phyloP scores from a whole-genome alignment of 35 echinoderm and acorn worm species.

The Anneissia japonica region DNA sequence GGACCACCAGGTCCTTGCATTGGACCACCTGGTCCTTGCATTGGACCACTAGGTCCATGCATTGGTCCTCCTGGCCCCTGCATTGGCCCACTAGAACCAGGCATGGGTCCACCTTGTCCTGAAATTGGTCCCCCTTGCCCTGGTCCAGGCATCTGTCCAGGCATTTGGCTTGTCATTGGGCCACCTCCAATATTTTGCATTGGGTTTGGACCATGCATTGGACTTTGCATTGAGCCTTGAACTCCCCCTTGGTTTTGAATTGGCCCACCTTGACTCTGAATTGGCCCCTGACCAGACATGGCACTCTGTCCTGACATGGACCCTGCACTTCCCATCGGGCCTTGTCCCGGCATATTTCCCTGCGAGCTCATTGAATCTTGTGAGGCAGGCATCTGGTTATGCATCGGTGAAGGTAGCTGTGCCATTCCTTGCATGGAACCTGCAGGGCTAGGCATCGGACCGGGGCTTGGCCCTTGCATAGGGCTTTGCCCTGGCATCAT shows the following conservation, averaged over 20 bases:
- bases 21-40: constrained; percentile 12
- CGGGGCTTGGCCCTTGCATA: constrained; percentile 45
- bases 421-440: constrained; percentile 29
- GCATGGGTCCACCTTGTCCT: not conserved
- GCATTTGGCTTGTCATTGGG: not conserved
- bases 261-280: constrained; percentile 27
- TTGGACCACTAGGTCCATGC: not conserved
- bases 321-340: constrained; percentile 37
- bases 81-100: not conserved
- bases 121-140: not conserved
- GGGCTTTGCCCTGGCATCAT: constrained; percentile 45
- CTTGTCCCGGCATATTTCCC: constrained; percentile 51
- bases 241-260: constrained; percentile 33
- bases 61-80: not conserved
- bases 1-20: not conserved
- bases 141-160: not conserved
- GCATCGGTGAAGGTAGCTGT: constrained; percentile 19
- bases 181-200: not conserved
- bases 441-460: constrained; percentile 47
- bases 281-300: constrained; percentile 22
- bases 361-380: constrained; percentile 14
- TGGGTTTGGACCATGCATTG: not conserved
- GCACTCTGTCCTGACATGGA: constrained; percentile 28
- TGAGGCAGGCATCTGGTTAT: constrained; percentile 30
- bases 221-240: constrained; percentile 48